Evolutionary conservation across 2,888 invertebrate genomes (phyloP), one percentile per base, ranked within the genome.

Genomic region (Ornithoptera priamus): DNA sequence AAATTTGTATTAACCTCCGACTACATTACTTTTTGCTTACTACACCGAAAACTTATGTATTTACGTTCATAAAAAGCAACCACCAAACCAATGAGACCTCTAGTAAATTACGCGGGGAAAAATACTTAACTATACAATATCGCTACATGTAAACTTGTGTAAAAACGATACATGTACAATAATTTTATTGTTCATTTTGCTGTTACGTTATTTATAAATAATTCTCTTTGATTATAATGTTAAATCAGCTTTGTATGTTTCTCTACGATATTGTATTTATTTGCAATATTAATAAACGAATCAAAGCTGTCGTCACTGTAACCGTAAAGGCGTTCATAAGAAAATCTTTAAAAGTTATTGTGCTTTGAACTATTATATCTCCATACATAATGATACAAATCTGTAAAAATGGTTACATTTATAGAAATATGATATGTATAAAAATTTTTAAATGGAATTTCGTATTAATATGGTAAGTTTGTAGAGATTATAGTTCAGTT

Each of bases 11-110:
- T 70, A 60, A 56, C 36, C n/a, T 58, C 59, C 60, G 36, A 42
- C 42, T 58, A 69, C 69, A 39, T 50, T 63, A 30, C 62, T 67
- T 42, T 59, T 58, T 63, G 22, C 42, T n/a, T 62, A 57, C 42
- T 62, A 66, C 62, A 62, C 46, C 57, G 30, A 62, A 50, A 59
- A 66, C 36, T 58, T 69, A 62, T 30, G n/a, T 62, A 39, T 62
- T 70, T 53, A 53, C 58, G 57, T 72, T 67, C 62, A 46, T 60
- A 78, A 78, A 78, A 75, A 75, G 15, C 46, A 6, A 53, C 59
- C 57, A 69, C 65, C 65, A 22, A 65, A 39, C 24, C 46, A 67
- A 62, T 67, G n/a, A 62, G 50, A 24, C n/a, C 15, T 18, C 20
- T 24, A 17, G 61, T 60, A 60, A 57, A 46, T 61, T 22, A 30